Evolutionary conservation across 1,140 invertebrate species (phyloP).

Genomic region (Drosophila sp.): DNA sequence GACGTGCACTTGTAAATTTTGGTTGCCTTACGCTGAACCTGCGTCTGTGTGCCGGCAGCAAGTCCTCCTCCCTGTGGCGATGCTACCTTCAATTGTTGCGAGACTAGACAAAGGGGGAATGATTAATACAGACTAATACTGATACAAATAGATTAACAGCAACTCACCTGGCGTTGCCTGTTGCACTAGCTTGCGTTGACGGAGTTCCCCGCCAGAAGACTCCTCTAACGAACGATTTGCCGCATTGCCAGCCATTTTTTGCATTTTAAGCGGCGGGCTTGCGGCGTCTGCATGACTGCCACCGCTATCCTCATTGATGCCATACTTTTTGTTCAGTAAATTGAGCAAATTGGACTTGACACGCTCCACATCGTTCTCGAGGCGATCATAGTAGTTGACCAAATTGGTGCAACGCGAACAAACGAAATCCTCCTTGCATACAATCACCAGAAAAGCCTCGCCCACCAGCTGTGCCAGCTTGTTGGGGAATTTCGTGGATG

Average conservation of each 20-base stretch:
- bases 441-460: constrained; percentile 82
- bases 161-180: constrained; percentile 60
- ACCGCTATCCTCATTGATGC: constrained; percentile 76
- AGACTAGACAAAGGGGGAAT: background rate
- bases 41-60: constrained; percentile 63
- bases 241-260: constrained; percentile 67
- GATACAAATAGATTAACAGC: background rate
- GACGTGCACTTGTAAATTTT: constrained; percentile 84
- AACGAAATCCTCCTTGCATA: constrained; percentile 82
- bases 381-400: constrained; percentile 82
- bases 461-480: constrained; percentile 83
- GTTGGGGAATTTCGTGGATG: constrained; percentile 82
- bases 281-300: constrained; percentile 35
- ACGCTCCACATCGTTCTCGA: constrained; percentile 82
- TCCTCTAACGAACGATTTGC: constrained; percentile 64
- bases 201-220: constrained; percentile 52
- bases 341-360: constrained; percentile 80
- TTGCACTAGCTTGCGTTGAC: constrained; percentile 62
- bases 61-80: constrained; percentile 41
- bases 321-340: constrained; percentile 83
- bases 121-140: too few species aligned
- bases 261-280: constrained; percentile 76
- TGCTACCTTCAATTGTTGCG: constrained; percentile 66
- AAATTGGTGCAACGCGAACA: constrained; percentile 83
- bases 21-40: constrained; percentile 74